Evolutionary conservation across 2,113 vertebrate species (phyloP), one percentile per base, ranked within the genome.

Genomic region (Microtus oregoni): DNA sequence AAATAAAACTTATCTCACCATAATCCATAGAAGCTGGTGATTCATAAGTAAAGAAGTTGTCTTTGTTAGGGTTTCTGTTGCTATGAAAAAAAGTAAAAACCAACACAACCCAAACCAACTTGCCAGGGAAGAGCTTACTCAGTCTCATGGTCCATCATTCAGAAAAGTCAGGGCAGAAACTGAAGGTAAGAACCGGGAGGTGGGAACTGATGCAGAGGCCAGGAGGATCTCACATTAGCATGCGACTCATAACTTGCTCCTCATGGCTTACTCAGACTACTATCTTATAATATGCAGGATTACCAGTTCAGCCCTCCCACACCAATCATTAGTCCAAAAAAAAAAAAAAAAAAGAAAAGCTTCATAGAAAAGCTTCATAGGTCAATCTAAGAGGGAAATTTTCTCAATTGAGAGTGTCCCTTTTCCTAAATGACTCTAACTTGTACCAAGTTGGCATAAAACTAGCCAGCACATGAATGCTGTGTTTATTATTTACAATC

Each of bases 1-100:
- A 91, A 95, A 76, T 28, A 94, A 94, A 94, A 13, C 2, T 70
- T 2, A 78, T 86, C 76, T 93, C n/a, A 50, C 9, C 61, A 38
- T 89, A 78, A 94, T 72, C 17, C 28, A 77, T 44, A 32, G 2
- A 90, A 92, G 67, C 24, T 77, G 9, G 11, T 55, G 55, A 14
- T 38, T 88, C 1, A 38, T 38, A 38, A 73, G 12, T 72, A 55
- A 86, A 28, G 28, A 17, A 28, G 3, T 20, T 58, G 19, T 14
- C 35, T 38, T 26, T 12, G 41, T 63, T 63, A 63, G 5, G 22
- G 41, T 47, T 65, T 65, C 24, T 85, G 8, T 41, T 65, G 63
- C 55, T 61, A 26, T 13, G 3, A 38, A 61, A 79, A 79, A 81
- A 58, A 26, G 3, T 13, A 61, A 79, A 79, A 81, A 58, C 13